Evolutionary conservation across 1,140 invertebrate species (phyloP), one percentile per base, ranked within the genome.

Genomic region (Drosophila yakuba): DNA sequence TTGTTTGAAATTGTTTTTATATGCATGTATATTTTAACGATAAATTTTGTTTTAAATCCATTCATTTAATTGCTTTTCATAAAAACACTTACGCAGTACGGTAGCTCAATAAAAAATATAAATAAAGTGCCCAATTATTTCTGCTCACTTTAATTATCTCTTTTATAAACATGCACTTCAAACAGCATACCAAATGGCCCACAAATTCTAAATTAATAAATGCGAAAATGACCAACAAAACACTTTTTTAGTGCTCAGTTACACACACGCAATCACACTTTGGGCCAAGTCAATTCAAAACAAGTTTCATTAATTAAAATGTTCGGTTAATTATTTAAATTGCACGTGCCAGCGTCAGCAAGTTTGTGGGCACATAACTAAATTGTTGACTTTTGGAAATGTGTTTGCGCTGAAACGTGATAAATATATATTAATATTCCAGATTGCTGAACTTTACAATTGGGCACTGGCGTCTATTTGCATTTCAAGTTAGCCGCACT

Each of bases 261-360:
- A 3, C 4, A 51, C 23, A n/a, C 47, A 36, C 20, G 32, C 35
- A 58, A 32, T 58, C 47, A 73, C 47, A n/a, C 17, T 57, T 36
- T 58, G 17, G 0, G 44, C 20, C 69, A 71, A 71, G 36, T 50
- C 52, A 71, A 58, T 71, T 58, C 50, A 2, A n/a, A 58, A 43
- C 66, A 58, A 6, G 68, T 71, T 72, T 41, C 12, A 58, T 71
- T 58, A 71, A 71, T 72, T 71, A 72, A 75, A 79, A 71, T 71
- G 55, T 61, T 58, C n/a, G 75, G 20, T 74, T 79, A 74, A 82
- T 75, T 79, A 79, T 75, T 71, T 66, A 78, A 83, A 50, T 36
- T 23, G 52, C 1, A 63, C 64, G 57, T 55, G 63, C 56, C 52
- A 50, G 38, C 36, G 12, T 71, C 66, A 58, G 68, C 66, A 69